A percentile compares a stretch with the other conserved stretches of the same genome.
Evolutionary conservation across 2,888 invertebrate species (phyloP).

Genomic region (Melanotus villosus): DNA sequence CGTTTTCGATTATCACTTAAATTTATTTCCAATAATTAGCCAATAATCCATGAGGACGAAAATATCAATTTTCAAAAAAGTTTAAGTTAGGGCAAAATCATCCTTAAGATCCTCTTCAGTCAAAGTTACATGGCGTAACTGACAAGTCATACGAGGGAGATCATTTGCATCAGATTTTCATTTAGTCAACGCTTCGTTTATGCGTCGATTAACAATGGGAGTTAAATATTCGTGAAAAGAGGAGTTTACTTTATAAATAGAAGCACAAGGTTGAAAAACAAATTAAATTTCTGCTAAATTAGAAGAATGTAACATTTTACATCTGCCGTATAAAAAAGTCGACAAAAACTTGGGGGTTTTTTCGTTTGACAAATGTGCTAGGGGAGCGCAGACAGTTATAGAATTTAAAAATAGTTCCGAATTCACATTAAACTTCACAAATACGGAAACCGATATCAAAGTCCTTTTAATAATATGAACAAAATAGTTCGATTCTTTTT

Average conservation of each 20-base stretch:
- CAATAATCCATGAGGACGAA: too few relatives aligned
- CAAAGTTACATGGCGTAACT: too few relatives aligned
- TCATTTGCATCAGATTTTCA: too few relatives aligned
- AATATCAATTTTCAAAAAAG: too few relatives aligned
- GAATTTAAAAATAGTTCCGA: constrained; percentile 61
- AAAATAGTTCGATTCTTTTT: too few relatives aligned
- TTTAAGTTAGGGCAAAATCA: too few relatives aligned
- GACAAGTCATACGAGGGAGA: too few relatives aligned
- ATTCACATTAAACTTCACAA: constrained; percentile 55
- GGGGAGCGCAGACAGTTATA: constrained; percentile 57
- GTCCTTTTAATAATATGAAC: constrained; percentile 31
- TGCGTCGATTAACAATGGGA: constrained; percentile 3
- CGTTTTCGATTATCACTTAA: too few relatives aligned
- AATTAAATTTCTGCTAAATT: constrained; percentile 60
- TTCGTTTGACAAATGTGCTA: constrained; percentile 60
- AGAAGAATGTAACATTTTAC: constrained; percentile 60
- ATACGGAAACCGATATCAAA: constrained; percentile 39
- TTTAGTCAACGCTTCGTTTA: constrained; percentile 13
- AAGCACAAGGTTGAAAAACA: constrained; percentile 33
- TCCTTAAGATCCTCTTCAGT: too few relatives aligned
- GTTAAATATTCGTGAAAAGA: constrained; percentile 20
- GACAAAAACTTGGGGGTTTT: constrained; percentile 54
- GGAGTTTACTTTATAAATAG: constrained; percentile 35
- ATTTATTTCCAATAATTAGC: too few relatives aligned
- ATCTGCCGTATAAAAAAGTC: constrained; percentile 58